These are phyloP conservation scores for Lycia hirtaria DNA, from an alignment of 2,888 invertebrate genomes.

Conservation along the genomic window DNA sequence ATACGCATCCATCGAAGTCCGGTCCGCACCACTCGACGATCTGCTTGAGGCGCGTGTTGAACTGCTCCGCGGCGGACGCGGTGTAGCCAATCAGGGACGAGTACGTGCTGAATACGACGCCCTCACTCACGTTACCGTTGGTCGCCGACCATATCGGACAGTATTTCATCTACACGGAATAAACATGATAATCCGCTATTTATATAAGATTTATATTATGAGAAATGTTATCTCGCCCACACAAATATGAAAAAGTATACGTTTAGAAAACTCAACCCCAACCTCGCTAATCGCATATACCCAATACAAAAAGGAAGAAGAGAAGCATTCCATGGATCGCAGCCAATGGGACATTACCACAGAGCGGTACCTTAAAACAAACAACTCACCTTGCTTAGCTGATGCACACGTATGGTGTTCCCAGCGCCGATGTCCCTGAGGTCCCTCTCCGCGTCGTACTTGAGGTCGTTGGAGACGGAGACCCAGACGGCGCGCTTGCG, in stretches of 20 bases:
- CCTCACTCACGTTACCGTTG: conserved; percentile 96
- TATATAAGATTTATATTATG: too few relatives aligned
- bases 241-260: too few relatives aligned
- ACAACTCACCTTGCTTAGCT: conserved; percentile 92
- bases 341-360: too few relatives aligned
- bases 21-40: conserved; percentile 99
- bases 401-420: conserved; percentile 95
- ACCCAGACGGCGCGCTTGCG: conserved; percentile 99
- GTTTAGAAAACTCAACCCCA: too few relatives aligned
- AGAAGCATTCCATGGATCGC: too few relatives aligned
- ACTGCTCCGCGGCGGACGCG: conserved; percentile 93
- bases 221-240: too few relatives aligned
- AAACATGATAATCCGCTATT: too few relatives aligned
- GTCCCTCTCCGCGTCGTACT: conserved; percentile 99
- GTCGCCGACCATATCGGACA: conserved; percentile 96
- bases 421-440: conserved; percentile 97
- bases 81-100: conserved; percentile 99
- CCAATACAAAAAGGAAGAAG: too few relatives aligned
- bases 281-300: too few relatives aligned
- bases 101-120: conserved; percentile 99
- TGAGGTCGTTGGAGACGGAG: conserved; percentile 98
- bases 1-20: conserved; percentile 96
- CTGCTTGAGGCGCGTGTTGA: conserved; percentile 97
- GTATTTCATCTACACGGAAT: conserved; percentile 32
- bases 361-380: too few relatives aligned